These are phyloP conservation scores for Diplodus sargus DNA, from an alignment of 2,797 vertebrate species.

Conservation along the genomic window DNA sequence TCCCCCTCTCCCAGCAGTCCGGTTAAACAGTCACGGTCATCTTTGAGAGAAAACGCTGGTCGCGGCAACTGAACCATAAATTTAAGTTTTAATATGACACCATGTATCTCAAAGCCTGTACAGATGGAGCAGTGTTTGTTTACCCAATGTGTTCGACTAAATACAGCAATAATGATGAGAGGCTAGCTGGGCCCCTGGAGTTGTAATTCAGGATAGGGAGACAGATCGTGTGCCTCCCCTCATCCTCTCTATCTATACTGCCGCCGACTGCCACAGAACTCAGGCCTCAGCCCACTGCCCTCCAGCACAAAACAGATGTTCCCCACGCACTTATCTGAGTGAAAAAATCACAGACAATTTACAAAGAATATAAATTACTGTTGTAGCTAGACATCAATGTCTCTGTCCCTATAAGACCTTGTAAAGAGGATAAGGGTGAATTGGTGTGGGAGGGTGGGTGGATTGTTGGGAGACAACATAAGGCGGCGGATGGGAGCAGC, in stretches of 20 bases:
- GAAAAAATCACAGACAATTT: constrained; percentile 85
- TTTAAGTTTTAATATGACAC: constrained; percentile 60
- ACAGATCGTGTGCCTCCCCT: constrained; percentile 68
- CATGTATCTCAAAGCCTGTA: constrained; percentile 62
- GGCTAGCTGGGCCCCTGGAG: constrained; percentile 65
- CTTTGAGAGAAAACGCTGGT: constrained; percentile 24
- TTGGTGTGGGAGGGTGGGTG: constrained; percentile 68
- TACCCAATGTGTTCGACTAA: constrained; percentile 69
- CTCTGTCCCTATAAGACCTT: constrained; percentile 79
- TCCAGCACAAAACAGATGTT: constrained; percentile 86
- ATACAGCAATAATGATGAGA: constrained; percentile 73
- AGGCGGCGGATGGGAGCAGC: constrained; percentile 65
- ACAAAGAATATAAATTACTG: constrained; percentile 86
- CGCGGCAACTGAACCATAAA: constrained; percentile 47
- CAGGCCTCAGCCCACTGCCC: constrained; percentile 70
- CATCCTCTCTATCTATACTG: constrained; percentile 74
- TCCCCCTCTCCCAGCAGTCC: not conserved
- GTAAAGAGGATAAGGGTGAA: constrained; percentile 78
- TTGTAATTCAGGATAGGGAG: constrained; percentile 74
- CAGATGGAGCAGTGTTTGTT: constrained; percentile 76
- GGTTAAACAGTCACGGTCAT: not conserved
- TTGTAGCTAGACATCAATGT: constrained; percentile 74
- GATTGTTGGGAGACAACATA: constrained; percentile 68
- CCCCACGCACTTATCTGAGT: constrained; percentile 82
- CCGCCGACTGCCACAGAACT: constrained; percentile 77